Conservation (phyloP, 2,113 vertebrate genomes). For the Calypte anna region DNA sequence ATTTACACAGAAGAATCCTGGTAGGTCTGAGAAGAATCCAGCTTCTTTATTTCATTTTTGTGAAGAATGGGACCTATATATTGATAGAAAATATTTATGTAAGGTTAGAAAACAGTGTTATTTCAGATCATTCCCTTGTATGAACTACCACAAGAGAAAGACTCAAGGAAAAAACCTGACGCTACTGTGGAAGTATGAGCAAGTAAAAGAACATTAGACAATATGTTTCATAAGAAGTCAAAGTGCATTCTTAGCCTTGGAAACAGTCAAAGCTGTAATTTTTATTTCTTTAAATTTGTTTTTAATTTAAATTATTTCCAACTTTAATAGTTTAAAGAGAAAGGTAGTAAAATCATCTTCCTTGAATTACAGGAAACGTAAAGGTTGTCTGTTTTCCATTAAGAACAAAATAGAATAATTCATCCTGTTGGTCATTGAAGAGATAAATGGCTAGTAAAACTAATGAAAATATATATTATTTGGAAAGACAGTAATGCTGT, state of each 20-base stretch:
- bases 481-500: neutral
- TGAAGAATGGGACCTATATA: neutral
- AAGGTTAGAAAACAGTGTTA: neutral
- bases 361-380: neutral
- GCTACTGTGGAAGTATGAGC: neutral
- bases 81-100: neutral
- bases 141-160: neutral
- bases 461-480: neutral
- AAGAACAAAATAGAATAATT: neutral
- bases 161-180: neutral
- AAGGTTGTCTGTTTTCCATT: neutral
- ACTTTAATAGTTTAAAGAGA: neutral
- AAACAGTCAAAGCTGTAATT: neutral
- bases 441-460: neutral
- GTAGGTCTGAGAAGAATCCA: neutral
- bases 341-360: neutral
- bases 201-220: neutral
- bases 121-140: neutral
- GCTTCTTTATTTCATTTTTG: neutral
- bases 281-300: neutral
- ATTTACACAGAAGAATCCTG: neutral
- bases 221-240: neutral
- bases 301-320: neutral
- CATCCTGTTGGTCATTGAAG: neutral
- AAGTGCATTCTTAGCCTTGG: neutral